Evolutionary conservation across 2,113 vertebrate species (phyloP), one percentile per base, ranked within the genome.

Genomic region (Notarius quadriscutis): DNA sequence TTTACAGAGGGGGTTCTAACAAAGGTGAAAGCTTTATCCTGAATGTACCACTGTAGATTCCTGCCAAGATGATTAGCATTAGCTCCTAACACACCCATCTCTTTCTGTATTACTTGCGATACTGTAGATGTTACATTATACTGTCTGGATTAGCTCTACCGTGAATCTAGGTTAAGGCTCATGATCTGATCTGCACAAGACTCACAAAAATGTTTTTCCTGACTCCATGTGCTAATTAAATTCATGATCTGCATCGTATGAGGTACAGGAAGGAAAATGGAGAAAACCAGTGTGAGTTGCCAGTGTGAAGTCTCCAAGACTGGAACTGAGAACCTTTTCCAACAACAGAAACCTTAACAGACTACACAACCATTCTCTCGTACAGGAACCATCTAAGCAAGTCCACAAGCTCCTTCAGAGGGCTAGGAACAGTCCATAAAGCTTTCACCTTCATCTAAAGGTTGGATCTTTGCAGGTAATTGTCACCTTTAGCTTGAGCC

Each of bases 401-500:
- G 75, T 53, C 75, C 9, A n/a, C 2, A 15, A 55, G 22, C n/a
- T 41, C 18, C 79, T 17, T 81, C 30, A 41, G 79, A 81, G 82
- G 63, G 9, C 62, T 50, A 34, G 14, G 77, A 80, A 9, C 82
- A 91, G 90, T 90, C 93, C 93, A 96, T 94, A 95, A 96, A 95
- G 94, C 95, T 95, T 96, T 95, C 94, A 93, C 95, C 94, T 94
- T 94, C 30, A 91, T 94, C 93, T 95, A 95, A 90, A 92, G 92
- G 93, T 87, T 87, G 87, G 88, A 81, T 88, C 90, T 90, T 94
- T 94, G 92, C 93, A 94, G 93, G 93, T 94, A 93, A 91, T 93
- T 94, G 93, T 96, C 95, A 96, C 95, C 95, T 96, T 95, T 92
- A 95, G 94, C 94, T 90, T 95, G 95, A 95, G 94, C 94, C 94